Percentiles rank a stretch among this genome's conserved stretches.
Conservation (phyloP, 2,113 vertebrate species). For the Hyperopisus bebe region DNA sequence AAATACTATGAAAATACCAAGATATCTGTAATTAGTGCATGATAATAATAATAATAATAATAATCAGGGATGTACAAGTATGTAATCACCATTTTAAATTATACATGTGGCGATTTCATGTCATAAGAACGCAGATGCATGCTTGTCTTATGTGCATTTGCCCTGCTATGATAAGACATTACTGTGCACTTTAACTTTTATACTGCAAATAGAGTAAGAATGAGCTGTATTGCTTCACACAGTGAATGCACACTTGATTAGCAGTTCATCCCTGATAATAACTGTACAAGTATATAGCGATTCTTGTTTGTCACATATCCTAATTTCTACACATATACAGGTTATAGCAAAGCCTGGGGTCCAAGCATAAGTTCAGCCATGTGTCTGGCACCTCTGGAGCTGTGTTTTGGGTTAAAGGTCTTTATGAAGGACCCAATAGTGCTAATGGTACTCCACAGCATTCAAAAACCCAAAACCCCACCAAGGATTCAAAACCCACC, state of each 20-base stretch:
- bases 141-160: background rate
- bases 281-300: background rate
- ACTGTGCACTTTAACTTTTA: background rate
- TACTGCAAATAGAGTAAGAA: background rate
- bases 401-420: background rate
- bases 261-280: no score
- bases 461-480: no score
- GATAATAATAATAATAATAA: background rate
- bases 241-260: background rate
- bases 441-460: background rate
- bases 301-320: background rate
- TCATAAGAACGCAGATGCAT: background rate
- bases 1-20: background rate
- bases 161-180: background rate
- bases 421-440: background rate
- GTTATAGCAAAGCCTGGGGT: background rate
- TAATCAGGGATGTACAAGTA: background rate
- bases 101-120: background rate
- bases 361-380: background rate
- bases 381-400: background rate
- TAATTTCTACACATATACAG: background rate
- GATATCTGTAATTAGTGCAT: background rate
- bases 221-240: background rate
- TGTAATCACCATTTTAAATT: background rate
- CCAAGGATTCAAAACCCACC: no score